Base-by-base conservation (phyloP, 2,888 invertebrate species). In the Lithophane leautieri region DNA sequence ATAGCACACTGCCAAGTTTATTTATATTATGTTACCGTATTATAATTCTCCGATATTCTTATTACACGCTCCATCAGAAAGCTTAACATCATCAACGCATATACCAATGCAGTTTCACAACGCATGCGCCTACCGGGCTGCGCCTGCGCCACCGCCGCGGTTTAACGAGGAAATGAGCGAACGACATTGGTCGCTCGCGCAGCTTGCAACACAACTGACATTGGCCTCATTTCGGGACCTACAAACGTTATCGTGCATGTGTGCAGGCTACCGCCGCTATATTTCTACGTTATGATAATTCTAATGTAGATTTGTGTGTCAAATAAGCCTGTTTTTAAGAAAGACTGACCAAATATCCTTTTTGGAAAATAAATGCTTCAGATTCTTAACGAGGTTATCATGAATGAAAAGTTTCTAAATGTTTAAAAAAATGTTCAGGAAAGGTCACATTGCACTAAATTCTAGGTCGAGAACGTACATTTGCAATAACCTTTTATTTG, bases 181-280 rank as follows among this genome's bases (percentile, higher is more conserved):
- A 88, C 91, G 93, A 92, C 94, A 95, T 95, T 93, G 95, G 94
- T 81, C 80, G 90, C 91, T 86, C 91, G 90, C 92, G 91, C 92
- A 91, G 91, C 92, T 95, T 96, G 95, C 95, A 95, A 95, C 95
- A 95, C 88, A 75, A 65, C 84, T 93, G 95, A 95, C 96, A 95
- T 95, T 96, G 95, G 94, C 96, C 95, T 86, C 93, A 92, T 94
- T 96, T 65, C 81, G 88, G 92, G 95, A 92, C 95, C 95, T 93
- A 96, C 94, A 94, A 94, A 94, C 93, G 92, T 94, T 95, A 95
- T 95, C 95, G 91, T 91, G 89, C 86, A 88, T 90, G 90, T 90
- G 90, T 89, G 89, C 87, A 89, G 86, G 85, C 82, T 76, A 74
- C 70, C 66, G 67, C 77, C 82, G 86, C 80, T 88, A 85, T 87